These are phyloP conservation scores for Pterocles orientalis DNA, from an alignment of 2,113 vertebrate species.

Conservation along the genomic window DNA sequence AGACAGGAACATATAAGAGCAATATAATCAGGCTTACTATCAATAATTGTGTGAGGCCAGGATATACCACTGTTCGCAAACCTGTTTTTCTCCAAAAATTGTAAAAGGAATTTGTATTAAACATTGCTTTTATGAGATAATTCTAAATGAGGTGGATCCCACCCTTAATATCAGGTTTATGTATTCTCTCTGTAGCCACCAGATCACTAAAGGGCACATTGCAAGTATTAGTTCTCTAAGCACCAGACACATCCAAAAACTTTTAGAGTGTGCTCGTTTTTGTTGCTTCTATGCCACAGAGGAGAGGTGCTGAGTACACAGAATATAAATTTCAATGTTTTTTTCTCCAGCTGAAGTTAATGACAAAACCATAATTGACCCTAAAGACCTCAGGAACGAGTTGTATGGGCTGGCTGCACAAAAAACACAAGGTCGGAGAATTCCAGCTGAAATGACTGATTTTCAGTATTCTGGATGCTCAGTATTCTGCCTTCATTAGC, in stretches of 20 bases:
- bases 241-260: rapidly evolving
- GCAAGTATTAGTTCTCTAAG: background rate
- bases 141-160: background rate
- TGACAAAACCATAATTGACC: background rate
- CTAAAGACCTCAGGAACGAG: background rate
- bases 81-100: background rate
- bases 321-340: background rate
- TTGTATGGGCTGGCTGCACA: background rate
- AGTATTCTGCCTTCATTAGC: background rate
- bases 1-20: background rate
- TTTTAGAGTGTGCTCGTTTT: background rate
- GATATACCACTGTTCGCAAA: background rate
- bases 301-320: background rate
- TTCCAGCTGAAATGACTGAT: background rate
- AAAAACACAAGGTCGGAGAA: background rate
- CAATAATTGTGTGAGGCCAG: background rate
- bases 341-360: background rate
- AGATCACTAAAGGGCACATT: background rate
- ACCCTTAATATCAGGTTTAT: background rate
- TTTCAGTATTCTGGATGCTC: background rate
- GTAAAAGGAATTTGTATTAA: background rate
- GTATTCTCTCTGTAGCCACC: background rate
- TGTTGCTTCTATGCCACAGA: background rate
- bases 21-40: background rate
- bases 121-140: background rate